phyloP scores from a whole-genome alignment of 35 echinoderm and acorn worm genomes.

The Apostichopus parvimensis region DNA sequence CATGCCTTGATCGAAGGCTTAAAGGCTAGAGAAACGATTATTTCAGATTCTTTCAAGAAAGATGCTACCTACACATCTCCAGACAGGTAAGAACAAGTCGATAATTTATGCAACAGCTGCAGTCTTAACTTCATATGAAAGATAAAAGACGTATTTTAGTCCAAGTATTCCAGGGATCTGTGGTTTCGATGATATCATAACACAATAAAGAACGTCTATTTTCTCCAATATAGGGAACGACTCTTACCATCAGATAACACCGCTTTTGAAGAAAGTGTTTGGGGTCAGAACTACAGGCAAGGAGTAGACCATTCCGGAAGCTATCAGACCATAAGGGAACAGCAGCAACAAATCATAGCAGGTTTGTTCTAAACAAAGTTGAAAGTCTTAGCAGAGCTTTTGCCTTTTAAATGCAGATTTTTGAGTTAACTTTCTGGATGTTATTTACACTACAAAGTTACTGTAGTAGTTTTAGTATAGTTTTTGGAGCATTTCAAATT shows the following conservation, averaged over 20 bases:
- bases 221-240: not conserved
- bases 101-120: too few species aligned
- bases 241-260: slow-evolving; percentile 17
- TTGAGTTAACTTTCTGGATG: too few species aligned
- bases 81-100: slow-evolving; percentile 68
- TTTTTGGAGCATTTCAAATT: too few species aligned
- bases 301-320: slow-evolving; percentile 39
- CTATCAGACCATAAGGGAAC: not conserved
- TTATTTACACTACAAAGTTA: too few species aligned
- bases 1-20: slow-evolving; percentile 76
- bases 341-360: slow-evolving; percentile 48
- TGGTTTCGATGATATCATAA: too few species aligned
- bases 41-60: slow-evolving; percentile 88
- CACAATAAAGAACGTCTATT: not conserved
- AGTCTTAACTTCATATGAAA: too few species aligned
- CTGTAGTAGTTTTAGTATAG: too few species aligned
- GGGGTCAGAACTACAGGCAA: slow-evolving; percentile 32
- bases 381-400: too few species aligned
- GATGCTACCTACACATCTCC: slow-evolving; percentile 76
- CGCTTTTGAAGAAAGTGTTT: slow-evolving; percentile 10
- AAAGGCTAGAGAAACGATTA: slow-evolving; percentile 72
- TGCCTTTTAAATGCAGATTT: too few species aligned
- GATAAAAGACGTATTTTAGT: too few species aligned
- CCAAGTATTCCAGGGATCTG: too few species aligned
- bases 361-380: not conserved